These are phyloP conservation scores for Trichacis sp. DNA, from an alignment of 2,888 invertebrate species.

Conservation along the genomic window DNA sequence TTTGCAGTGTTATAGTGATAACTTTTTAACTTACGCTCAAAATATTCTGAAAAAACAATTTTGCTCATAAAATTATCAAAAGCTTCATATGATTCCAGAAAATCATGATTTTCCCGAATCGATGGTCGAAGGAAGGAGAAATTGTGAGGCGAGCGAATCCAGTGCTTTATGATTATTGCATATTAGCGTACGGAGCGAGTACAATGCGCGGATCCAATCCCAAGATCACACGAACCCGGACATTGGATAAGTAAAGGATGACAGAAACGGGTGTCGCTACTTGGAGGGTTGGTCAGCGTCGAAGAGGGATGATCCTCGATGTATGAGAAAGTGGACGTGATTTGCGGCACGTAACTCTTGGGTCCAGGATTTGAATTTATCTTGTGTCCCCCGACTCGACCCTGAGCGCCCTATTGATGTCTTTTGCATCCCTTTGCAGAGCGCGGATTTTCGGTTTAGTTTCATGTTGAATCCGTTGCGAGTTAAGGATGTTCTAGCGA, in stretches of 20 bases:
- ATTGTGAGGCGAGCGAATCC: no score
- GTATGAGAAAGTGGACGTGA: slow-evolving; percentile 56
- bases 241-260: slow-evolving; percentile 61
- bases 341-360: slow-evolving; percentile 60
- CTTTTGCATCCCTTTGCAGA: slow-evolving; percentile 3
- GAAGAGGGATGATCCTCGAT: slow-evolving; percentile 63
- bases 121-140: no score
- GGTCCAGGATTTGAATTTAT: slow-evolving; percentile 64
- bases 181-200: not conserved
- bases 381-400: slow-evolving; percentile 45
- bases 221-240: slow-evolving; percentile 32
- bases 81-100: no score
- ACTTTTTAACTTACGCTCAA: no score
- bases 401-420: slow-evolving; percentile 14
- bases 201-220: slow-evolving; percentile 6
- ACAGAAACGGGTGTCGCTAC: slow-evolving; percentile 51
- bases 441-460: not conserved
- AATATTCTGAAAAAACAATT: no score
- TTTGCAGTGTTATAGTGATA: no score
- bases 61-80: no score
- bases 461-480: not conserved
- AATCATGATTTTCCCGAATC: no score
- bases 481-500: no score
- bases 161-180: no score
- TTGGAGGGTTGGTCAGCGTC: slow-evolving; percentile 56